These are phyloP conservation scores for Odontamblyopus lacepedii DNA, from an alignment of 2,797 vertebrate genomes.

Conservation along the genomic window DNA sequence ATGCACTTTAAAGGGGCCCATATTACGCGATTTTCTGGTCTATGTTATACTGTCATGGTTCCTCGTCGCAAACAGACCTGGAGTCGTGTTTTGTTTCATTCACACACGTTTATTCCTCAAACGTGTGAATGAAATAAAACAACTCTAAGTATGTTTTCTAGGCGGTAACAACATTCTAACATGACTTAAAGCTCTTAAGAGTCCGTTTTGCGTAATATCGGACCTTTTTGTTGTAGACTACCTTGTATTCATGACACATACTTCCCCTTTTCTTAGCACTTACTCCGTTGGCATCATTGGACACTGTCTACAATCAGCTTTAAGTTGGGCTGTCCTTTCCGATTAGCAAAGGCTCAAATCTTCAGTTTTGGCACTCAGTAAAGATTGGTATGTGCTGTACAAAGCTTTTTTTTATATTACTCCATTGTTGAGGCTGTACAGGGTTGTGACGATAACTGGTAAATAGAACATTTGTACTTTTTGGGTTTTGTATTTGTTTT, in stretches of 20 bases:
- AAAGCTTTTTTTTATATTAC: constrained; percentile 95
- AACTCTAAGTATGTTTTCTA: too few relatives aligned
- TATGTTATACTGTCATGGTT: too few relatives aligned
- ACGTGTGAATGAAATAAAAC: too few relatives aligned
- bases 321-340: constrained; percentile 81
- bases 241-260: constrained; percentile 73
- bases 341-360: constrained; percentile 78
- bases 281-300: constrained; percentile 80
- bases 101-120: too few relatives aligned
- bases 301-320: constrained; percentile 83
- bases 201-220: too few relatives aligned
- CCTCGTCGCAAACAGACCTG: too few relatives aligned
- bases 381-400: constrained; percentile 95
- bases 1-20: too few relatives aligned
- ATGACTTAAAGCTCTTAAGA: not conserved
- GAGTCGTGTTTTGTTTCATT: too few relatives aligned
- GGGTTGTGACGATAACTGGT: constrained; percentile 99
- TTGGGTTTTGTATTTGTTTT: constrained; percentile 78
- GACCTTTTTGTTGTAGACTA: constrained; percentile 61
- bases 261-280: constrained; percentile 70
- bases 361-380: constrained; percentile 83
- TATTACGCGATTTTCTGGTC: too few relatives aligned
- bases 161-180: too few relatives aligned
- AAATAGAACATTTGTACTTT: constrained; percentile 87
- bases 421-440: constrained; percentile 96